phyloP scores from a whole-genome alignment of 2,888 invertebrate genomes.

The Cheilosia pagana region DNA sequence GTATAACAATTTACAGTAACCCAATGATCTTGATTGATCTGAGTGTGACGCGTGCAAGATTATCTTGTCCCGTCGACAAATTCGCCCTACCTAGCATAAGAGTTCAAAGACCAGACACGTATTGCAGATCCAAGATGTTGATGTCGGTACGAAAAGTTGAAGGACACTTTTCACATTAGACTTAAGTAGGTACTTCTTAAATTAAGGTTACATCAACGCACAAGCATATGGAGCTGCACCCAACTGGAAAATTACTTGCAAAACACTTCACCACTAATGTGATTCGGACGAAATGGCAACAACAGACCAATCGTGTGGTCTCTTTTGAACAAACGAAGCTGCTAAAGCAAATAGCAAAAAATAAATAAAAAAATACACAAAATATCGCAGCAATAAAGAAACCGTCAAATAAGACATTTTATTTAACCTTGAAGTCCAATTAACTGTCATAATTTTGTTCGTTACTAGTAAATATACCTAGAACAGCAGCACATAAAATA shows the following conservation, averaged over 20 bases:
- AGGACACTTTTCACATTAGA: neutral
- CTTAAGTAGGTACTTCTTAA: neutral
- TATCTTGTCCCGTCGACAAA: no score
- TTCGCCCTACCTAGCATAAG: no score
- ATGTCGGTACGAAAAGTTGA: neutral
- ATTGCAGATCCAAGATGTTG: no score
- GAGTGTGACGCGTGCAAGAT: no score
- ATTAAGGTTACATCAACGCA: neutral
- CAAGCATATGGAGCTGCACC: neutral
- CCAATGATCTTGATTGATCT: no score
- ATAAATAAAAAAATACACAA: neutral
- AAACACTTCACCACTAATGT: conserved; percentile 9
- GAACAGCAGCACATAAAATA: neutral
- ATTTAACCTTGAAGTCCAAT: conserved; percentile 66
- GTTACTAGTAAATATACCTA: neutral
- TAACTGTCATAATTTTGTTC: conserved; percentile 47
- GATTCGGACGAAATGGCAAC: conserved; percentile 3
- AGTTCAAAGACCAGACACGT: no score
- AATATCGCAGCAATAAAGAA: conserved; percentile 33
- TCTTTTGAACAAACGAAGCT: conserved; percentile 2
- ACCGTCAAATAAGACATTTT: conserved; percentile 25
- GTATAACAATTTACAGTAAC: no score
- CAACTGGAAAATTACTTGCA: neutral
- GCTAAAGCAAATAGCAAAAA: no score
- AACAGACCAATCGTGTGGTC: neutral